These are phyloP conservation scores for Caenorhabditis afra DNA, from an alignment of 2,888 invertebrate genomes.

Conservation along the genomic window DNA sequence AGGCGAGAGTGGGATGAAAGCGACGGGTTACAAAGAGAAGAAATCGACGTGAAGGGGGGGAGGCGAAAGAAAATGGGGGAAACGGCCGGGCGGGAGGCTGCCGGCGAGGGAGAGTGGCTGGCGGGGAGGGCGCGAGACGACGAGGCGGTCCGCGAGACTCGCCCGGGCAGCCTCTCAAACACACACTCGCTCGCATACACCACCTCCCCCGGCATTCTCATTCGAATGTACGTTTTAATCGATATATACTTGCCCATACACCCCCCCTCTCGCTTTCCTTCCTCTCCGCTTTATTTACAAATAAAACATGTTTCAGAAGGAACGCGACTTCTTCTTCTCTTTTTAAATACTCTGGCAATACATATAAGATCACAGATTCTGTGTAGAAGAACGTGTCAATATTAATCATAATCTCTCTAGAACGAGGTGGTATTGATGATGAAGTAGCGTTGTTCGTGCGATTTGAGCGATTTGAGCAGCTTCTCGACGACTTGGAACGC, in stretches of 20 bases:
- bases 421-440: constrained; percentile 69
- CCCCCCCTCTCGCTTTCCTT: background rate
- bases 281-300: too few species aligned
- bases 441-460: constrained; percentile 69
- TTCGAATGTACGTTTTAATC: constrained; percentile 39
- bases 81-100: constrained; percentile 14
- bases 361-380: background rate
- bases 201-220: constrained; percentile 18
- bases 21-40: constrained; percentile 14
- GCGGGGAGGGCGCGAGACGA: constrained; percentile 7
- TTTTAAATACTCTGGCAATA: background rate
- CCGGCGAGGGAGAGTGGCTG: background rate
- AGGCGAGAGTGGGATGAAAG: constrained; percentile 11
- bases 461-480: constrained; percentile 70
- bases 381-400: constrained; percentile 13
- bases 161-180: constrained; percentile 20
- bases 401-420: constrained; percentile 28
- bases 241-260: constrained; percentile 17
- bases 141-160: constrained; percentile 20
- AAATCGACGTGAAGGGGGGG: constrained; percentile 32
- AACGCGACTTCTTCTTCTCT: too few species aligned
- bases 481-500: constrained; percentile 72
- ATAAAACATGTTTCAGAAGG: background rate
- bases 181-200: too few species aligned
- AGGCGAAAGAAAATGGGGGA: background rate